phyloP scores from a whole-genome alignment of 2,113 vertebrate genomes.

The Dicentrarchus labrax region DNA sequence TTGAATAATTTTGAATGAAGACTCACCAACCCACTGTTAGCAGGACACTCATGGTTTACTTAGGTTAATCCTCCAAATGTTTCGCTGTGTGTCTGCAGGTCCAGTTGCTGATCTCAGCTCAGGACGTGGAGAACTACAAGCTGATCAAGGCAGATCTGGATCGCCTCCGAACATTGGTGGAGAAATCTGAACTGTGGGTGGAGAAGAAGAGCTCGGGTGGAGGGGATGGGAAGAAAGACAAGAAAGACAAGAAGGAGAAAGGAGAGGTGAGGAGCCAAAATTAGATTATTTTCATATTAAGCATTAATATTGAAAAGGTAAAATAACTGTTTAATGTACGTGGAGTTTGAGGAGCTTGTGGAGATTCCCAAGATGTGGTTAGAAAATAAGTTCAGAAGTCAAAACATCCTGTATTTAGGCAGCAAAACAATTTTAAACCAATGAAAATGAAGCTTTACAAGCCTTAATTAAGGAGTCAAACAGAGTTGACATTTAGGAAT shows the following conservation, averaged over 20 bases:
- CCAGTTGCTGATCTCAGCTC: slow-evolving; percentile 94
- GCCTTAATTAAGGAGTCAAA: neutral
- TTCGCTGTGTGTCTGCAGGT: slow-evolving; percentile 80
- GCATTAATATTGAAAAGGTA: neutral
- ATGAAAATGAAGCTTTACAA: neutral
- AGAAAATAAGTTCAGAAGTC: neutral
- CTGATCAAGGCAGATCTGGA: slow-evolving; percentile 95
- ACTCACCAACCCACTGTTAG: neutral
- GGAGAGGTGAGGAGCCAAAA: slow-evolving; percentile 60
- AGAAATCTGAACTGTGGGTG: slow-evolving; percentile 98
- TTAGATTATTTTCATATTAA: neutral
- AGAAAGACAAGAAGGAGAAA: slow-evolving; percentile 76
- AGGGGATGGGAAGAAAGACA: slow-evolving; percentile 82
- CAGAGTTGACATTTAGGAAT: neutral
- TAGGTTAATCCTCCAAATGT: neutral
- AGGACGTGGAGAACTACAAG: slow-evolving; percentile 99
- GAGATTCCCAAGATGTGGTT: neutral
- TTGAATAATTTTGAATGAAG: too few relatives aligned
- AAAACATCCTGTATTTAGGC: neutral
- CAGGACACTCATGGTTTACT: neutral
- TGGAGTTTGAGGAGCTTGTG: neutral
- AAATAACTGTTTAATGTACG: neutral
- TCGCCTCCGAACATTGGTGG: slow-evolving; percentile 95
- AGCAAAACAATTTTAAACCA: neutral
- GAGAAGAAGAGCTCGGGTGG: slow-evolving; percentile 92